Conservation (phyloP, 2,888 invertebrate genomes). For the Pheosia tremula region DNA sequence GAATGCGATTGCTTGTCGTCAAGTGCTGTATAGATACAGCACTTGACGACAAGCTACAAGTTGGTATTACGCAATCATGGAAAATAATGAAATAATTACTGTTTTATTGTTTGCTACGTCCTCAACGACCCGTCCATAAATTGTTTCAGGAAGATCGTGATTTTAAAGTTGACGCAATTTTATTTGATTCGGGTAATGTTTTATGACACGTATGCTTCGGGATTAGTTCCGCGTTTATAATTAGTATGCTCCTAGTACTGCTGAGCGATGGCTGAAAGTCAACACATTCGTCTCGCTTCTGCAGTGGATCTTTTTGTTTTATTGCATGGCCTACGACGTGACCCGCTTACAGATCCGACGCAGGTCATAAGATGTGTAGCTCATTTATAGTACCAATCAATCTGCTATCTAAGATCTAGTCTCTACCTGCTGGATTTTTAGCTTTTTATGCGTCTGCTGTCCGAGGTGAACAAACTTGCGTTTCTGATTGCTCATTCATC, state of each 20-base stretch:
- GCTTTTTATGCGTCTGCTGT: constrained; percentile 82
- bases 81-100: constrained; percentile 16
- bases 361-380: constrained; percentile 71
- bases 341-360: constrained; percentile 64
- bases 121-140: not conserved
- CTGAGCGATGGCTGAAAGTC: constrained; percentile 52
- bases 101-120: constrained; percentile 4
- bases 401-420: constrained; percentile 78
- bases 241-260: constrained; percentile 58
- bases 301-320: constrained; percentile 64
- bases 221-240: constrained; percentile 47
- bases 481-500: constrained; percentile 81
- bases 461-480: constrained; percentile 76
- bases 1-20: too few relatives aligned
- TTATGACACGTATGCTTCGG: constrained; percentile 18
- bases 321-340: constrained; percentile 66
- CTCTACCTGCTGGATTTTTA: constrained; percentile 75
- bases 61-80: constrained; percentile 39
- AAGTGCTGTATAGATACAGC: too few relatives aligned
- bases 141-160: constrained; percentile 1
- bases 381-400: constrained; percentile 81
- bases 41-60: constrained; percentile 31
- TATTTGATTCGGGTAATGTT: constrained; percentile 1
- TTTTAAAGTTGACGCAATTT: not conserved
- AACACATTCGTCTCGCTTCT: constrained; percentile 50